Evolutionary conservation across 2,113 vertebrate genomes (phyloP).

Genomic region (Ancistrus triradiatus): DNA sequence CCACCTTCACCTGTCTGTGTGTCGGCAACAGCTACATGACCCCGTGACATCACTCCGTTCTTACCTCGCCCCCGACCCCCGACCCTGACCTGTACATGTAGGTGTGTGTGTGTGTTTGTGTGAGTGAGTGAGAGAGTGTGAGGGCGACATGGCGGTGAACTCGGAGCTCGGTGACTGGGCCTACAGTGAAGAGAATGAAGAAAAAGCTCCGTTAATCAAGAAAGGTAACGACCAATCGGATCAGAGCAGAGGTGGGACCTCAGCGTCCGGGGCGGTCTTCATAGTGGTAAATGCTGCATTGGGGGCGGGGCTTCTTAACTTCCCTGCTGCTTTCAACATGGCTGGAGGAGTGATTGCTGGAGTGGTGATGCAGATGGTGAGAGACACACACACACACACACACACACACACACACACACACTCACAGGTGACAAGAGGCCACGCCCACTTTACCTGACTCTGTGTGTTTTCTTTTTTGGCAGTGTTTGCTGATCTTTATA

Average conservation of each 20-base stretch:
- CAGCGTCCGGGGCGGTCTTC: conserved; percentile 78
- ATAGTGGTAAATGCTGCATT: conserved; percentile 95
- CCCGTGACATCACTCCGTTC: no score
- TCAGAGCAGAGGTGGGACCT: conserved; percentile 58
- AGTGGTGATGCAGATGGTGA: conserved; percentile 85
- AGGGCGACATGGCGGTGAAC: conserved; percentile 75
- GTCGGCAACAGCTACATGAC: no score
- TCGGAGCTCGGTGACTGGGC: conserved; percentile 76
- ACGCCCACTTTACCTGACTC: neutral
- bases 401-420: neutral
- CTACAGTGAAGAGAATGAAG: conserved; percentile 74
- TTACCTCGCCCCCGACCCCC: neutral
- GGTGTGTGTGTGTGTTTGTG: conserved; percentile 8
- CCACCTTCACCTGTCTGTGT: no score
- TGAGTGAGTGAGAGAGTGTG: conserved; percentile 11
- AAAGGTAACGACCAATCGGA: conserved; percentile 48
- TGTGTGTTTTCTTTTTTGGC: conserved; percentile 30
- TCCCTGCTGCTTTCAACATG: conserved; percentile 90
- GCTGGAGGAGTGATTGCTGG: conserved; percentile 84
- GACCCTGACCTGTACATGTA: neutral
- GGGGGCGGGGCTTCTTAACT: conserved; percentile 93
- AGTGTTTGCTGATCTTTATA: conserved; percentile 94
- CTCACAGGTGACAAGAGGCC: no score
- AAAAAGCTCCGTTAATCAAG: conserved; percentile 74
- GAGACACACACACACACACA: neutral